A percentile compares a stretch with the other conserved stretches of the same genome.
phyloP scores from a whole-genome alignment of 2,113 vertebrate species.

The Microtus ochrogaster region DNA sequence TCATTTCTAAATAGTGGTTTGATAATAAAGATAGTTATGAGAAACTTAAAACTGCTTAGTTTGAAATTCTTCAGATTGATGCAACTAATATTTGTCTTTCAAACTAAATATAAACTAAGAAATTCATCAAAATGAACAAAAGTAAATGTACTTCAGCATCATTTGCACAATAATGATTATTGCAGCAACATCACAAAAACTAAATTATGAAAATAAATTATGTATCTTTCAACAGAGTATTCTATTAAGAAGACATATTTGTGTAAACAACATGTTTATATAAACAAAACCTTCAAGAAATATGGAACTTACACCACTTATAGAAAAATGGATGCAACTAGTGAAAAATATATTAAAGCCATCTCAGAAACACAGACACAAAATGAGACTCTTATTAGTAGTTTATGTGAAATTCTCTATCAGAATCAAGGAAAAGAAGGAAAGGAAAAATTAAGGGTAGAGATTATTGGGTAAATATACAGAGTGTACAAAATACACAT shows the following conservation, averaged over 20 bases:
- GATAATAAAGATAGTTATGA: no score
- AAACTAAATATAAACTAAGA: background rate
- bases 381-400: no score
- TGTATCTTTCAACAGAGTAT: background rate
- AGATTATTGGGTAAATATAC: accelerated
- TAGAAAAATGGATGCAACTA: background rate
- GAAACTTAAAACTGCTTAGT: background rate
- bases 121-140: background rate
- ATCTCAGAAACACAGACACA: no score
- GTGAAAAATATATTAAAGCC: no score
- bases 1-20: background rate
- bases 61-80: background rate
- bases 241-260: background rate
- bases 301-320: background rate
- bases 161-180: background rate
- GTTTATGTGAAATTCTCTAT: no score
- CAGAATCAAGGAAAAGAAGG: no score
- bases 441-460: background rate
- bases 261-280: background rate
- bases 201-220: background rate
- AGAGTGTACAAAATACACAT: background rate
- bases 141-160: background rate
- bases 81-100: background rate
- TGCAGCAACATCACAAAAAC: background rate
- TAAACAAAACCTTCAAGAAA: background rate